These are phyloP conservation scores for Synanthedon formicaeformis DNA, from an alignment of 2,888 invertebrate genomes.

Conservation along the genomic window DNA sequence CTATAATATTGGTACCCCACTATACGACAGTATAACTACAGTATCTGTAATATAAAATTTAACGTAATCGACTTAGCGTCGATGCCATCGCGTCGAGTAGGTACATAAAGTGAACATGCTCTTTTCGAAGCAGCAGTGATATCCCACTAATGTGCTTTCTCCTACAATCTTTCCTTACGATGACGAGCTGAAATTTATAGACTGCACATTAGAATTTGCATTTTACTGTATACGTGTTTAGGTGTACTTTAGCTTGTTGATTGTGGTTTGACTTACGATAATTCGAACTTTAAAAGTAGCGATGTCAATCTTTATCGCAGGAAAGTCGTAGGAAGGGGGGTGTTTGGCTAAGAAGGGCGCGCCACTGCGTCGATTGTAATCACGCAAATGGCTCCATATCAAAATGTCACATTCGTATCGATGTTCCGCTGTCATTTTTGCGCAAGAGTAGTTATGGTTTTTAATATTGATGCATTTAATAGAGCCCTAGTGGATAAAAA, in stretches of 20 bases:
- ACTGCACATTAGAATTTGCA: constrained; percentile 21
- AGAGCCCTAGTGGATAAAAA: too few relatives aligned
- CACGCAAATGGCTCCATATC: constrained; percentile 68
- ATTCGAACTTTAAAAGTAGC: constrained; percentile 52
- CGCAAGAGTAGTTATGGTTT: constrained; percentile 20
- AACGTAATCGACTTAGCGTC: constrained; percentile 51
- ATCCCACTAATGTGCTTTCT: constrained; percentile 66
- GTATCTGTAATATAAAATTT: constrained; percentile 58
- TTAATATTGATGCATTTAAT: too few relatives aligned
- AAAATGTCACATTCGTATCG: constrained; percentile 64
- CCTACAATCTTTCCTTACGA: constrained; percentile 65
- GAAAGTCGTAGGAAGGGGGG: constrained; percentile 56
- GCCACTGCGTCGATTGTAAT: constrained; percentile 67
- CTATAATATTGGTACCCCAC: constrained; percentile 13
- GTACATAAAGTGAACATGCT: constrained; percentile 54
- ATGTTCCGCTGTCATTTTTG: constrained; percentile 50
- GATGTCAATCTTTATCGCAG: constrained; percentile 69
- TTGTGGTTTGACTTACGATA: constrained; percentile 44
- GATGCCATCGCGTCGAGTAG: constrained; percentile 30
- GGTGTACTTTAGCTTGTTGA: constrained; percentile 31
- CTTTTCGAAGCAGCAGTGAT: constrained; percentile 58
- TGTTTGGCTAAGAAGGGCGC: constrained; percentile 50
- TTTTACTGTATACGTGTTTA: constrained; percentile 25
- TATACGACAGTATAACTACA: constrained; percentile 33
- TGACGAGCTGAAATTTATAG: constrained; percentile 53